Evolutionary conservation across 2,113 vertebrate genomes (phyloP), one percentile per base, ranked within the genome.

Genomic region (Egretta garzetta): DNA sequence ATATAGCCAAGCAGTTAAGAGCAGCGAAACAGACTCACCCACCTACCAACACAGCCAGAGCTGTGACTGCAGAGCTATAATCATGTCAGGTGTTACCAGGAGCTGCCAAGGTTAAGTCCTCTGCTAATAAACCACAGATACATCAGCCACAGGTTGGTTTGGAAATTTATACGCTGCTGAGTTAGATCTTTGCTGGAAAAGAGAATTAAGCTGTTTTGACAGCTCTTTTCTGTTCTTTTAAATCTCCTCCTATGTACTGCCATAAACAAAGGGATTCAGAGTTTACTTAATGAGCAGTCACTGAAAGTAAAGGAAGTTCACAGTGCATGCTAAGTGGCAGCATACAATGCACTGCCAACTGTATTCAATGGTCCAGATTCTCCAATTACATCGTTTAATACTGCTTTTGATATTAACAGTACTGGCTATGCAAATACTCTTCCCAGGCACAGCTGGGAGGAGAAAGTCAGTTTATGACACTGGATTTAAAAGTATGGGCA

Each of bases 181-280:
- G 33, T 56, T 71, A 56, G 45, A 81, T 33, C 53, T 83, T 52
- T 53, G 21, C 60, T 67, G 41, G 63, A 80, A 92, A 68, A 72
- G 18, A 68, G 55, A 93, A 86, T 56, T 81, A 75, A 87, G 56
- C 56, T 67, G 37, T 59, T 91, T 12, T 91, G 88, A 90, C 80
- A 96, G 68, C 49, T 88, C 80, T 59, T 66, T 66, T 58, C 81
- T 92, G 60, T 74, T 70, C 62, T 80, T 94, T 93, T 39, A 80
- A 82, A 37, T 55, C 59, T 93, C 68, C 39, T 83, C 64, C 32
- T 53, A 71, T 26, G 53, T 32, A 55, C 33, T 76, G 85, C 21
- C 68, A 80, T 47, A 86, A 88, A 93, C 90, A 91, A 91, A 77
- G 43, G 43, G 73, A 72, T 86, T 90, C 77, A 35, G 73, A 90